A percentile compares a stretch with the other conserved stretches of the same genome.
Evolutionary conservation across 53 echinoderm and acorn worm genomes (phyloP).

Genomic region (Henricia sp.): DNA sequence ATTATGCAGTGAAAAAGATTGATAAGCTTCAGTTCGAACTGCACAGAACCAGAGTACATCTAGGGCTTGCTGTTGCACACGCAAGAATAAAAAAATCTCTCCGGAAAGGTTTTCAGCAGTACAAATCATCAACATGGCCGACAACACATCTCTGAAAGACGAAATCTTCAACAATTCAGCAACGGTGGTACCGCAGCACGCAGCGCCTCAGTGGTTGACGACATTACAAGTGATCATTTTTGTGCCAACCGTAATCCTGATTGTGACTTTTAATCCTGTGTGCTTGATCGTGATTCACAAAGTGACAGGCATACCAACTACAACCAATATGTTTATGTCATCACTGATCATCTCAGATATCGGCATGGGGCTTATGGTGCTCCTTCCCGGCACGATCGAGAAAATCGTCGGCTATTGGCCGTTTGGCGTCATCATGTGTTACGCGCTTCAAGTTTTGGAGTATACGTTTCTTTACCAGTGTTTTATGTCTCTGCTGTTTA

Average conservation of each 20-base stretch:
- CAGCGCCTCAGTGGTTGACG: too few relatives aligned
- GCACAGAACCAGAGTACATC: too few relatives aligned
- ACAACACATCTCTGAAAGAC: too few relatives aligned
- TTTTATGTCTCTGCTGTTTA: background rate
- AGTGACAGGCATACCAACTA: background rate
- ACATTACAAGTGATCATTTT: background rate
- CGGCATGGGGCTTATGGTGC: background rate
- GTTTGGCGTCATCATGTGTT: background rate
- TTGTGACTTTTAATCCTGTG: conserved; percentile 9
- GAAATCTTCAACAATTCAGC: too few relatives aligned
- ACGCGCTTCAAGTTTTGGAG: background rate
- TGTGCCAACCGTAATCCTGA: background rate
- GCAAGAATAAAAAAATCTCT: too few relatives aligned
- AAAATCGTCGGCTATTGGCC: background rate
- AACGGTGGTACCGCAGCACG: too few relatives aligned
- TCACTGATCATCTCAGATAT: conserved; percentile 26
- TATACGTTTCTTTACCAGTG: background rate
- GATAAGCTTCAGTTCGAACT: too few relatives aligned
- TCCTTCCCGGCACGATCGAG: background rate
- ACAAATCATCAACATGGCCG: too few relatives aligned
- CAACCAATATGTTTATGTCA: conserved; percentile 36
- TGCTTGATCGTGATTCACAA: conserved; percentile 9
- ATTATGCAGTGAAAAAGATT: too few relatives aligned
- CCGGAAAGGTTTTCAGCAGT: too few relatives aligned
- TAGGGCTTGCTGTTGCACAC: too few relatives aligned